Base-by-base conservation (phyloP, 1,140 invertebrate genomes). In the Diprion similis region DNA sequence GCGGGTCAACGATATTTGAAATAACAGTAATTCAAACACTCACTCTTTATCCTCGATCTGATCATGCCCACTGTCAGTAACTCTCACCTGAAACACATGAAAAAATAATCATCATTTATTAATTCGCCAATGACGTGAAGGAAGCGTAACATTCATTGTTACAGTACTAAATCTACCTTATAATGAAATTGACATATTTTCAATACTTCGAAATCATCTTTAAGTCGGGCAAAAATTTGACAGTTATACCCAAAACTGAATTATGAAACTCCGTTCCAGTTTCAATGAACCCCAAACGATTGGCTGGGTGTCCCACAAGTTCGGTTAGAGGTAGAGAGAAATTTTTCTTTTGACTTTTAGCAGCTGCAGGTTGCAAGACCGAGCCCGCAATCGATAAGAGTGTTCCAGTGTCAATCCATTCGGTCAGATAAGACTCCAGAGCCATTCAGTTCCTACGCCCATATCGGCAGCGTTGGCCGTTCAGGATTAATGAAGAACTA, bases 401-500 rank as follows among this genome's bases (percentile, higher is more conserved):
- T 17, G 84, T 85, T 76, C 73, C 77, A 78, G 83, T 84, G 86
- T 87, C 84, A 85, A 86, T 68, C 66, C 37, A 45, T 45, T 68
- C 18, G 66, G 66, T 68, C 66, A 68, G 66, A 17, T 19, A 17
- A 19, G 18, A 68, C 11, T 15, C 18, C 11, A 68, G 66, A 45
- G 18, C 66, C 66, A 45, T 18, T 68, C 7, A 18, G 17, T 45
- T 68, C 66, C 19, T 4, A 10, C 15, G 19, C 66, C 18, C 37
- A 68, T 19, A 18, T 68, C 66, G 18, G 19, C 11, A 19, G 3
- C 66, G 18, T 68, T 68, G 13, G 13, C 59, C 13, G 59, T 15
- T 17, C 59, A 64, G 37, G 83, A 87, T 87, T 87, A 86, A 87
- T 86, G 84, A 85, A 80, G 82, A 82, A 79, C 82, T 80, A 87